Evolutionary conservation across 1,140 invertebrate genomes (phyloP), one percentile per base, ranked within the genome.

Genomic region (Camponotus pennsylvanicus): DNA sequence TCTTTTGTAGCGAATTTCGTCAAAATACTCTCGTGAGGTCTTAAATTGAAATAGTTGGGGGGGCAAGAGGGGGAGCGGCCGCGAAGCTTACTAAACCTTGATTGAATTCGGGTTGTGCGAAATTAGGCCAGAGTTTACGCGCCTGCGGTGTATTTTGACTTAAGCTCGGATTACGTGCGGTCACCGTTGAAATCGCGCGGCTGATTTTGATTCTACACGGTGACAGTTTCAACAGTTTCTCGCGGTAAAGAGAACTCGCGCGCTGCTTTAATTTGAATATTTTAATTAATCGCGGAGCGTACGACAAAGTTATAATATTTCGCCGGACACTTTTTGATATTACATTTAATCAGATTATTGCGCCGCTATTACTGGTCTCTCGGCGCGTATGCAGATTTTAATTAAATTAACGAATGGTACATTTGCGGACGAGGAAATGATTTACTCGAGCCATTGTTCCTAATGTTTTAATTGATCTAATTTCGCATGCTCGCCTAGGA

Each of bases 51-150:
- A 83, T 42, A 21, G 78, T 82, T 82, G 80, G 64, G 13, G 27
- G 13, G 13, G 13, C 11, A 13, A 15, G 13, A 9, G 49, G 15
- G 49, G 15, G 15, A 9, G 4, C 4, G 15, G 1, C 13, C 15
- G 66, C 13, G 42, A 45, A 71, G 66, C 40, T 79, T 71, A 59
- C 21, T 79, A 73, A 86, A 84, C 55, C 45, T 75, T 59, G 79
- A 75, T 86, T 83, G 55, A 86, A 86, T 84, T 86, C 49, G 18
- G 57, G 45, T 32, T 70, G 77, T 27, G 69, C 55, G 13, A 84
- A 86, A 84, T 86, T 86, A 75, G 55, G 59, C 69, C 37, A 45
- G 63, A 61, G 79, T 83, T 82, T 83, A 83, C 79, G 79, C 79
- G 52, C 59, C 55, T 83, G 79, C 40, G 52, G 52, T 75, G n/a